Percentiles rank a stretch among this genome's conserved stretches.
Conservation (phyloP, 2,113 vertebrate species). For the Lycaon pictus region DNA sequence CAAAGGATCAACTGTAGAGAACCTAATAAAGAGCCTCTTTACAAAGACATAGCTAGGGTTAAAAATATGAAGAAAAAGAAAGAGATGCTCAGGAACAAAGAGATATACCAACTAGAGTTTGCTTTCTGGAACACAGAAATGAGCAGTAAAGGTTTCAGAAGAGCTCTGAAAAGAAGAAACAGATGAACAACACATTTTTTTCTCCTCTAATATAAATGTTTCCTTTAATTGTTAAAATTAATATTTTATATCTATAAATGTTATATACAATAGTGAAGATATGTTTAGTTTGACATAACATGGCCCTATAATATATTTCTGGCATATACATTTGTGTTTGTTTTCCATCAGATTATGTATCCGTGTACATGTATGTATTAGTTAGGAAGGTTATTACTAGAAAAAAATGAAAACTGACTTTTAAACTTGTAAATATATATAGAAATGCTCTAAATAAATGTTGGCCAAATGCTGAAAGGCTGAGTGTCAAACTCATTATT, state of each 20-base stretch:
- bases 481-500: background rate
- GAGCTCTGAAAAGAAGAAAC: background rate
- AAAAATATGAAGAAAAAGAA: background rate
- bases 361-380: background rate
- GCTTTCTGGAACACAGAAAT: background rate
- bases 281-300: conserved; percentile 6
- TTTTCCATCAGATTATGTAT: background rate
- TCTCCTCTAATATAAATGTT: background rate
- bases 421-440: background rate
- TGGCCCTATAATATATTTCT: background rate
- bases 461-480: background rate
- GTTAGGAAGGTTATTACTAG: background rate
- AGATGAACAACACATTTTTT: background rate
- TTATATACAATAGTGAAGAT: background rate
- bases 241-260: background rate
- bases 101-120: background rate
- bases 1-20: background rate
- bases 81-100: background rate
- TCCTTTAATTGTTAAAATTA: background rate
- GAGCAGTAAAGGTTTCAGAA: background rate
- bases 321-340: background rate
- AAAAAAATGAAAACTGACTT: background rate
- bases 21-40: background rate
- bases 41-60: background rate
- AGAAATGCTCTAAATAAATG: background rate